Evolutionary conservation across 2,797 vertebrate genomes (phyloP), one percentile per base, ranked within the genome.

Genomic region (Threskiornis aethiopicus): DNA sequence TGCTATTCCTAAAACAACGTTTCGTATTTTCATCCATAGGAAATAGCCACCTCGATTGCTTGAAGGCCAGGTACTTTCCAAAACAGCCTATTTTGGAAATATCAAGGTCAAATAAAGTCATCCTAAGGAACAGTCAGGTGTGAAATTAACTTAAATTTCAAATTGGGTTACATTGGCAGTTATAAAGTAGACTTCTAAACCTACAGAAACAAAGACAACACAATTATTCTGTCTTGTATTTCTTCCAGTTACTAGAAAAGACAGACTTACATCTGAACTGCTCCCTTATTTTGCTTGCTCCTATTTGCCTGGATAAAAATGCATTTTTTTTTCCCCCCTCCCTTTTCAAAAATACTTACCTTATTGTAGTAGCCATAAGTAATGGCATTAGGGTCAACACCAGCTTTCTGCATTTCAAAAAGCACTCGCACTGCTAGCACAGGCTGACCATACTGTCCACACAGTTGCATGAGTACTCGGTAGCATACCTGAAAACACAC

Each of bases 361-460:
- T 99, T 99, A 97, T 99, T 99, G 97, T 99, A 99, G 96, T 99
- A 99, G 47, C 99, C 99, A 2, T 99, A 99, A 37, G 99, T 99
- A 96, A 99, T 99, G 73, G 99, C 99, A 83, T 99, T 99, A 67
- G 99, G 99, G 94, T 99, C 99, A 61, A 99, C 98, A 42, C 99
- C 99, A 31, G 99, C 99, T 97, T 99, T 99, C 97, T 99, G 99
- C 99, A 99, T 99, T 96, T 99, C 99, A 83, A 99, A 99, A 72
- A 99, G 98, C 72, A 99, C 99, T 86, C 98, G 98, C 25, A 99
- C 99, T 1, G 99, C 99, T 89, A 99, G 98, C 70, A 99, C 99
- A 0, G 99, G 99, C 97, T 99, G 99, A 52, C 99, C 99, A 13
- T 99, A 99, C 96, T 99, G 99, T 15, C 99, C 99, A 75, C 99